phyloP scores from a whole-genome alignment of 1,140 invertebrate genomes.

The Pantala flavescens region DNA sequence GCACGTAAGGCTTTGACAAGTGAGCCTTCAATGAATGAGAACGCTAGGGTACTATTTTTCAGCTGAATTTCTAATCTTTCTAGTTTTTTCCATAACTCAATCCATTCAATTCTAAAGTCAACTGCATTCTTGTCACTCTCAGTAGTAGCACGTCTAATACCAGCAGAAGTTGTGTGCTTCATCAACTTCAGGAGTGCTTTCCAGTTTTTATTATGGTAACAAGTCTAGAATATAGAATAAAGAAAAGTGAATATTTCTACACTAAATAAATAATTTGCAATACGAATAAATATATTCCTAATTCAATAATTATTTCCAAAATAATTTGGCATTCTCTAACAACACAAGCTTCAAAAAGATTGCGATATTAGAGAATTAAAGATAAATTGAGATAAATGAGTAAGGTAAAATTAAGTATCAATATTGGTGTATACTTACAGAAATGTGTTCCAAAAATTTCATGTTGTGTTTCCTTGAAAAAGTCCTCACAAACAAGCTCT shows the following conservation, averaged over 20 bases:
- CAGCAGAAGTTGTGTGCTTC: constrained; percentile 58
- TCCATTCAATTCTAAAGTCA: constrained; percentile 41
- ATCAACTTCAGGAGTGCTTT: constrained; percentile 61
- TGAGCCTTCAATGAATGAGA: constrained; percentile 87
- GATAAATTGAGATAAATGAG: no score
- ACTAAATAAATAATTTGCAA: no score
- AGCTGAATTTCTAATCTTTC: constrained; percentile 58
- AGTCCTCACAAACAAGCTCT: constrained; percentile 64
- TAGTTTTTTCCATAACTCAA: constrained; percentile 54
- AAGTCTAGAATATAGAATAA: constrained; percentile 36
- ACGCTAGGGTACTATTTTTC: constrained; percentile 62
- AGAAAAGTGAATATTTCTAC: no score
- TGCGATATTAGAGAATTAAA: no score
- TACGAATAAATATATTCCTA: no score
- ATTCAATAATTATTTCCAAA: no score
- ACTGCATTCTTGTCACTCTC: constrained; percentile 32
- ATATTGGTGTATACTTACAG: constrained; percentile 32
- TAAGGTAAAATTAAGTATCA: background rate
- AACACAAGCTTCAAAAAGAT: no score
- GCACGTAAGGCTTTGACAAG: constrained; percentile 81
- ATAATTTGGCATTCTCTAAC: no score
- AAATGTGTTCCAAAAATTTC: constrained; percentile 72
- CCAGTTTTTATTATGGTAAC: constrained; percentile 63
- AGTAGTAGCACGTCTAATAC: constrained; percentile 45
- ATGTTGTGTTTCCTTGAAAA: constrained; percentile 73